Base-by-base conservation (phyloP, 1,140 invertebrate species). In the Sarcophaga peregrina region DNA sequence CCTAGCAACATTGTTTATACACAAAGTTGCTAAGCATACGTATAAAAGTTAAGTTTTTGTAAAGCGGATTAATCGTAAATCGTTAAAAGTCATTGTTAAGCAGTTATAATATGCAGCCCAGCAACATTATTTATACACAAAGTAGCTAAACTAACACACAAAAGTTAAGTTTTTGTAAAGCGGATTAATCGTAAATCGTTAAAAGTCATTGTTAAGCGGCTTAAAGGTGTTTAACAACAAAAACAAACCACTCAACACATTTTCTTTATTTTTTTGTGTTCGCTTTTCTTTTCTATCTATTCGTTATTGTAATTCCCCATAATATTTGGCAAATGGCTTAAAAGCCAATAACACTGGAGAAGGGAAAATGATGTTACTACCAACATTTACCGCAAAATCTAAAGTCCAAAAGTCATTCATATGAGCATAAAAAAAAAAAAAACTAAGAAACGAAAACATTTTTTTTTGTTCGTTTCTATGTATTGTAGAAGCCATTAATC, bases 401-500 rank as follows among this genome's bases (percentile, higher is more conserved):
- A 3, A 25, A 68, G 17, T 8, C 17, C 6, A 68, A 68, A 20
- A 20, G n/a, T 20, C 62, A 68, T 68, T 20, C 20, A 25, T 68
- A 20, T 20, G 20, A 68, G 20, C n/a, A 68, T 20, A n/a, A 1
- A 25, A 20, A 68, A 17, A 11, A 58, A 13, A 58, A 58, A 58
- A n/a, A 58, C 9, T 13, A 6, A 58, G 7, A n/a, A 58, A n/a
- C 15, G 7, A 58, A 58, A 68, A 68, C 6, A 2, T 37, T 37
- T 37, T 37, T 37, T 37, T 37, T 4, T 37, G 25, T 37, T 37
- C 25, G 25, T 37, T 37, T 37, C 17, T 20, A 68, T 7, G 8
- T 17, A 68, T 17, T 68, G 17, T 68, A 68, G 62, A 68, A 68
- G 20, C 11, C 75, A 78, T 78, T 78, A 78, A 78, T 78, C 75